A percentile compares a stretch with the other conserved stretches of the same genome.
Evolutionary conservation across 2,888 invertebrate genomes (phyloP).

Genomic region (Allophyes oxyacanthae): DNA sequence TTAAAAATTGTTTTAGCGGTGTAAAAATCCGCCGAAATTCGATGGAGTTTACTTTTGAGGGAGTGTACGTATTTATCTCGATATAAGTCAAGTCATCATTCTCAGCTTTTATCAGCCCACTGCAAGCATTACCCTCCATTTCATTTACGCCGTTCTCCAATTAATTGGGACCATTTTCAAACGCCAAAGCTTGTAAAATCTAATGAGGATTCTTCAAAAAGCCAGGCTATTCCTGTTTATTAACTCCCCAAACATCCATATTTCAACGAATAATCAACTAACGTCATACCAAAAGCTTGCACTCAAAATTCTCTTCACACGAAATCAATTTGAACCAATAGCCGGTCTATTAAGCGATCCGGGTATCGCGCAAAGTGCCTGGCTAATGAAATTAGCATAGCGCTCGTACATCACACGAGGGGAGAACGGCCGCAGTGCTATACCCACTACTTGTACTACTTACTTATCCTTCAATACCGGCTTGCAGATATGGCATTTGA

Average conservation of each 20-base stretch:
- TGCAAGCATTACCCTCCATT: too few species aligned
- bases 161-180: too few species aligned
- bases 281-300: slow-evolving; percentile 21
- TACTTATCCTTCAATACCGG: slow-evolving; percentile 2
- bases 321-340: slow-evolving; percentile 54
- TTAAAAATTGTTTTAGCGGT: too few species aligned
- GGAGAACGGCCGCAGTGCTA: slow-evolving; percentile 30
- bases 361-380: slow-evolving; percentile 53
- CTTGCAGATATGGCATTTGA: slow-evolving; percentile 1
- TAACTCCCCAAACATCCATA: not conserved
- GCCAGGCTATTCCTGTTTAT: not conserved
- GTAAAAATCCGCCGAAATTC: too few species aligned
- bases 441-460: slow-evolving; percentile 21
- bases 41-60: too few species aligned
- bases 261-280: slow-evolving; percentile 1
- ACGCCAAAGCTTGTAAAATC: too few species aligned
- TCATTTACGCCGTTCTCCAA: too few species aligned
- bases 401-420: slow-evolving; percentile 44
- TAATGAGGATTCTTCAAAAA: not conserved
- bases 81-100: too few species aligned
- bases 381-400: slow-evolving; percentile 66
- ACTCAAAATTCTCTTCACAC: slow-evolving; percentile 50
- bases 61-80: too few species aligned
- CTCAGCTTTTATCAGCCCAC: too few species aligned
- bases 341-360: slow-evolving; percentile 36